These are phyloP conservation scores for Calyptomena viridis DNA, from an alignment of 2,113 vertebrate genomes.

Conservation along the genomic window DNA sequence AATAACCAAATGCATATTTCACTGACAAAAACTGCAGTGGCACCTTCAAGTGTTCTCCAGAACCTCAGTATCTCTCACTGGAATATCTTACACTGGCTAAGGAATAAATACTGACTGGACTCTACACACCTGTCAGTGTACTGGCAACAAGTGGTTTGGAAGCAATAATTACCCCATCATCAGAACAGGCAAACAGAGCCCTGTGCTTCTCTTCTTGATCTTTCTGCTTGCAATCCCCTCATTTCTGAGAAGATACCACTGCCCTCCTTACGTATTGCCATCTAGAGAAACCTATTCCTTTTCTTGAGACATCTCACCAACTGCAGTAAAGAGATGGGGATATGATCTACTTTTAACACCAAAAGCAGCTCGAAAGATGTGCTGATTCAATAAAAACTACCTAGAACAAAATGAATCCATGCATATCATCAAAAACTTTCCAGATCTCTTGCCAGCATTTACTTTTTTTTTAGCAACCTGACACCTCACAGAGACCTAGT, in stretches of 20 bases:
- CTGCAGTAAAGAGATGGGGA: neutral
- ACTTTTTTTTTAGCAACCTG: neutral
- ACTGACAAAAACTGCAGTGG: neutral
- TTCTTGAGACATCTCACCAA: neutral
- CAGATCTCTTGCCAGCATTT: neutral
- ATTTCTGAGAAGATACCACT: neutral
- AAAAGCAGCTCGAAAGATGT: neutral
- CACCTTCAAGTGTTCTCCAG: neutral
- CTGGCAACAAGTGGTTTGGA: neutral
- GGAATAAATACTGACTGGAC: neutral
- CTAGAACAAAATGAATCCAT: neutral
- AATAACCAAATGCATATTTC: neutral
- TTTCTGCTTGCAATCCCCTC: neutral
- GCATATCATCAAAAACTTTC: neutral
- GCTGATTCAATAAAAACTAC: neutral
- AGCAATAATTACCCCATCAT: neutral
- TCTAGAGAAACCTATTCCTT: neutral
- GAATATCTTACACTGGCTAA: neutral
- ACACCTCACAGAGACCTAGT: neutral
- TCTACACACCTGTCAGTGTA: neutral
- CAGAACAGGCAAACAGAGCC: neutral
- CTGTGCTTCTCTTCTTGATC: neutral
- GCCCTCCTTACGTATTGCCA: neutral
- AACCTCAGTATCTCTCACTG: neutral
- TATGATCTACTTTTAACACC: neutral